Evolutionary conservation across 1,140 invertebrate genomes (phyloP).

Genomic region (Ceratitis capitata): DNA sequence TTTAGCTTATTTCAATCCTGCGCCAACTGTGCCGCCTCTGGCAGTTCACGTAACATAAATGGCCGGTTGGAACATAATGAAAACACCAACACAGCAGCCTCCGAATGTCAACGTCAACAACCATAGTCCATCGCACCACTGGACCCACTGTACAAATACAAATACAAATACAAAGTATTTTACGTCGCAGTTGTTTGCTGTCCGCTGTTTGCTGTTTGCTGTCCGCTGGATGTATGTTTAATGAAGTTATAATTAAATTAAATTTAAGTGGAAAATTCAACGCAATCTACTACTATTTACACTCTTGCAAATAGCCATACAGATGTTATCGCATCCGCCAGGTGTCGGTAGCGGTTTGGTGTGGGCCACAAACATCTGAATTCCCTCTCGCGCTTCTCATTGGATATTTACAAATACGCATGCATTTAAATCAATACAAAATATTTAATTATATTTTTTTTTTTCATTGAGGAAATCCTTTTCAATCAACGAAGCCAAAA

Average conservation of each 20-base stretch:
- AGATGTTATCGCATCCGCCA: not conserved
- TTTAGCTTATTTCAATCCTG: constrained; percentile 10
- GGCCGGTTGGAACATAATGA: not conserved
- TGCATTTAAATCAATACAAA: too few relatives aligned
- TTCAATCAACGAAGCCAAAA: too few relatives aligned
- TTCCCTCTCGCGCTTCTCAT: too few relatives aligned
- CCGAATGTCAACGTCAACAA: constrained; percentile 24
- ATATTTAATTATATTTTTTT: too few relatives aligned
- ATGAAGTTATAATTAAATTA: constrained; percentile 34
- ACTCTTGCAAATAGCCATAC: not conserved
- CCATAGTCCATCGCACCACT: not conserved
- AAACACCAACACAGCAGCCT: not conserved
- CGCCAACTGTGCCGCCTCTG: not conserved
- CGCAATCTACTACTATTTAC: constrained; percentile 22
- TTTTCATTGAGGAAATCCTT: too few relatives aligned
- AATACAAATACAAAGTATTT: not conserved
- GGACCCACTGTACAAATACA: not conserved
- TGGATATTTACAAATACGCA: too few relatives aligned
- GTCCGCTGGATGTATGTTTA: constrained; percentile 7
- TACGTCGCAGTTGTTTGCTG: not conserved
- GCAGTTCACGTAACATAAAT: not conserved
- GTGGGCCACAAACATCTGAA: too few relatives aligned
- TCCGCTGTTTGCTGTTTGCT: not conserved
- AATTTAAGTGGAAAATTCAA: constrained; percentile 35
- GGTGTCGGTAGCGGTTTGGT: not conserved